phyloP scores from a whole-genome alignment of 2,888 invertebrate genomes.

The Eupithecia subfuscata region DNA sequence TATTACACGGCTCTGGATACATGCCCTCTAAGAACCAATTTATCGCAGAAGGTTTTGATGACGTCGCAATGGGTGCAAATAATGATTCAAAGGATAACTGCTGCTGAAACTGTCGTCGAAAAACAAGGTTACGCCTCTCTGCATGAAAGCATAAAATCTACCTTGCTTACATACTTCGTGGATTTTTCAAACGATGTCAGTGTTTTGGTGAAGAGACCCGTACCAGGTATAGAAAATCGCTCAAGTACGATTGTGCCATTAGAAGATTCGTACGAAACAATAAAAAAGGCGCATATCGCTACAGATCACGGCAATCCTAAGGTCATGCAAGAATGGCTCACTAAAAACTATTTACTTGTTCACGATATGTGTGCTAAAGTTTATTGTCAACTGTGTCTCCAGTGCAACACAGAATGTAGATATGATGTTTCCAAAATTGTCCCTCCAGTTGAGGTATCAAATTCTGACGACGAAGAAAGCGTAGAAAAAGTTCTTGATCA shows the following conservation, averaged over 20 bases:
- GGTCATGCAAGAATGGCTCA: slow-evolving; percentile 28
- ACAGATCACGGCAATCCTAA: slow-evolving; percentile 27
- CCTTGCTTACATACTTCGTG: slow-evolving; percentile 19
- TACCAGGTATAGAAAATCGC: slow-evolving; percentile 22
- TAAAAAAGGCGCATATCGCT: slow-evolving; percentile 21
- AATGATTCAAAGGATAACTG: slow-evolving; percentile 28
- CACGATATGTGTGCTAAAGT: slow-evolving; percentile 16
- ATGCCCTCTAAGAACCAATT: background rate
- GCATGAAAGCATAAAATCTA: slow-evolving; percentile 25
- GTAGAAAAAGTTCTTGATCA: background rate
- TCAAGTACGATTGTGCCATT: slow-evolving; percentile 27
- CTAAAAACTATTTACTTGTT: slow-evolving; percentile 9
- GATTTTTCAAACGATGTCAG: background rate
- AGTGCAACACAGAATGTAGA: slow-evolving; percentile 5
- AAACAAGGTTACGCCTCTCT: slow-evolving; percentile 15
- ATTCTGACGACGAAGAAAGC: background rate
- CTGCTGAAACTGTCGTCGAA: slow-evolving; percentile 9
- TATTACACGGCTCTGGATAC: background rate
- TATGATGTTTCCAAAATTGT: background rate
- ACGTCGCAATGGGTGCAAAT: slow-evolving; percentile 33
- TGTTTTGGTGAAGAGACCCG: slow-evolving; percentile 9
- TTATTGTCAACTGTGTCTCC: slow-evolving; percentile 19
- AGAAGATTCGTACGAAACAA: slow-evolving; percentile 20
- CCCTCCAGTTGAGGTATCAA: background rate
- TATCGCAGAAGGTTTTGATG: slow-evolving; percentile 33